Evolutionary conservation across 2,113 vertebrate species (phyloP), one percentile per base, ranked within the genome.

Genomic region (Colistium nudipinnis): DNA sequence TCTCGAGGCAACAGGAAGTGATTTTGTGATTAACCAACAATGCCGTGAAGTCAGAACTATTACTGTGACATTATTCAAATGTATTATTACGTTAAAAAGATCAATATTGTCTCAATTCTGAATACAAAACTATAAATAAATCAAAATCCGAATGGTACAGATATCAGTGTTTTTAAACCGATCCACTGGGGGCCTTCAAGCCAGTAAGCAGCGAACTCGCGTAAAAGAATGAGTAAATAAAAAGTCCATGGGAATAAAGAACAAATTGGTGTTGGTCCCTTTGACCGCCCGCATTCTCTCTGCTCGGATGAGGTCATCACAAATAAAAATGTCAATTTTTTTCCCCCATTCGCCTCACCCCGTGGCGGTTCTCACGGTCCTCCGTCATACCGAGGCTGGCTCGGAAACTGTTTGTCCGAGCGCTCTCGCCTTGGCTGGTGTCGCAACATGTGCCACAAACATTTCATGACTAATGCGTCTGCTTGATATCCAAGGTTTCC

Each of bases 361-460:
- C 44, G 51, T 41, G 33, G 36, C 52, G 19, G 45, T 71, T 60
- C 48, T 19, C 6, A 8, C 5, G 1, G 12, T 57, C 62, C 57
- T 62, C 48, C 56, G 57, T 77, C 74, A 53, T 43, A 31, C 35
- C 43, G 67, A 9, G 7, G 41, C n/a, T 41, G 70, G 70, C 43
- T 65, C 43, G 36, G 57, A 77, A 72, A 80, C 24, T 59, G 49
- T 64, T 43, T 27, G 76, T 69, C 24, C 17, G 39, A 62, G 47
- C 36, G 49, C 67, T 70, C 79, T n/a, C 75, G 54, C 66, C 72
- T 78, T 76, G 55, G 49, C 49, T 24, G 16, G 19, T 74, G 59
- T 74, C 49, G 64, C 69, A 77, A 66, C 51, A 71, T 57, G 66
- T 35, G 35, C 22, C 59, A 51, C 47, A 24, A 52, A 7, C 14